phyloP scores from a whole-genome alignment of 2,797 vertebrate species.

The Carapus acus region DNA sequence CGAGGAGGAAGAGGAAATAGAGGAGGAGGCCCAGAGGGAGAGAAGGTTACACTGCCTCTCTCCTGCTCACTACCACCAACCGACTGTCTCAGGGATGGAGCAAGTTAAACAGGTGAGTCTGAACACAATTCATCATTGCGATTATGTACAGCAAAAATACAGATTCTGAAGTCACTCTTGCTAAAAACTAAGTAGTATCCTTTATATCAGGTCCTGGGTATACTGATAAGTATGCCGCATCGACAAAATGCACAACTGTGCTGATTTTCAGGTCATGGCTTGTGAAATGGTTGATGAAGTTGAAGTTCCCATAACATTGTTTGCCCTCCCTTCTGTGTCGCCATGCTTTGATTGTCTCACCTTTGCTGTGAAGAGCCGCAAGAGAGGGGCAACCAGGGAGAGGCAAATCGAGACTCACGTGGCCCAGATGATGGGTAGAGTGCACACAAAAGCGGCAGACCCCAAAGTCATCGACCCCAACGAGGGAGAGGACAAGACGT shows the following conservation, averaged over 20 bases:
- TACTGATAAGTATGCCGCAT: no score
- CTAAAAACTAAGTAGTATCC: no score
- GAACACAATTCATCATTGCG: no score
- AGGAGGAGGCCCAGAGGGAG: conserved; percentile 31
- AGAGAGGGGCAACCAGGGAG: conserved; percentile 63
- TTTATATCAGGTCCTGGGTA: no score
- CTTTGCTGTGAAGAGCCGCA: conserved; percentile 42
- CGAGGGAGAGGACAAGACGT: conserved; percentile 78
- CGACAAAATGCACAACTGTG: no score
- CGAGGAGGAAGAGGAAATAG: conserved; percentile 46
- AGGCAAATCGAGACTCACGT: conserved; percentile 79
- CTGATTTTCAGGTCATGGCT: no score
- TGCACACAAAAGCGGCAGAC: conserved; percentile 76
- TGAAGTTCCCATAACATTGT: no score
- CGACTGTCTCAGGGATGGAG: conserved; percentile 64
- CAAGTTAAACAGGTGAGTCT: conserved; percentile 63
- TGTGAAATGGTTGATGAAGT: no score
- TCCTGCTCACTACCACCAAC: conserved; percentile 34
- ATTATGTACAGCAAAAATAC: no score
- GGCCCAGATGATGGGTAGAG: conserved; percentile 80
- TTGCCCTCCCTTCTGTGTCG: neutral
- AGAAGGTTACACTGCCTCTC: conserved; percentile 12
- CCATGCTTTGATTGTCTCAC: no score
- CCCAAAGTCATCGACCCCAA: conserved; percentile 58
- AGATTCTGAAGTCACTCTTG: neutral